These are phyloP conservation scores for Zaprionus ornatus DNA, from an alignment of 1,140 invertebrate genomes.

Conservation along the genomic window DNA sequence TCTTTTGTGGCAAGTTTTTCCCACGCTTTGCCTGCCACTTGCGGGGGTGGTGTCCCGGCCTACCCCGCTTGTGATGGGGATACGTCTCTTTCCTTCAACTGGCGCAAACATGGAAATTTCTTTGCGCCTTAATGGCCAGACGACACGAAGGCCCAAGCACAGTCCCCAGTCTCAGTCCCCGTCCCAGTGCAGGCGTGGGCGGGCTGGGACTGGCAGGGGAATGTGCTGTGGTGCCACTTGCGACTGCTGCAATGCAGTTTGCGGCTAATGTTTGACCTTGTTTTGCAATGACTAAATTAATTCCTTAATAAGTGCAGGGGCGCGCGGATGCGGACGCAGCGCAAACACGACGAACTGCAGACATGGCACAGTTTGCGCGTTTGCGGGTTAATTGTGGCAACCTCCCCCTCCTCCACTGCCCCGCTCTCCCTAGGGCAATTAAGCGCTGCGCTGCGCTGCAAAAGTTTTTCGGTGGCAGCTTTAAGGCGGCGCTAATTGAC, in stretches of 20 bases:
- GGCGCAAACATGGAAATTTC: conserved; percentile 65
- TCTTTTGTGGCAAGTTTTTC: conserved; percentile 71
- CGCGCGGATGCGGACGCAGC: conserved; percentile 20
- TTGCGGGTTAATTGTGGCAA: conserved; percentile 43
- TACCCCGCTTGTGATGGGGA: conserved; percentile 8
- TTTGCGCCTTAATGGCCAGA: conserved; percentile 68
- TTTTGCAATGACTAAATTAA: conserved; percentile 82
- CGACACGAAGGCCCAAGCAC: conserved; percentile 57
- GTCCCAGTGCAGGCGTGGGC: conserved; percentile 45
- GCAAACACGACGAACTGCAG: conserved; percentile 70
- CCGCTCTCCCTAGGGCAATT: background rate
- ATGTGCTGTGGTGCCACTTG: conserved; percentile 31
- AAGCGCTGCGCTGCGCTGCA: conserved; percentile 43
- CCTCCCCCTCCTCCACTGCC: background rate
- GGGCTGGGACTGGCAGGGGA: conserved; percentile 9
- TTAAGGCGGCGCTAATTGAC: conserved; percentile 66
- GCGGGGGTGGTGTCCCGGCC: conserved; percentile 31
- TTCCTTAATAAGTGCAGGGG: conserved; percentile 76
- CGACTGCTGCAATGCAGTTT: conserved; percentile 80
- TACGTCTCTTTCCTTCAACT: conserved; percentile 14
- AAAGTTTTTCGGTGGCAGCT: conserved; percentile 61
- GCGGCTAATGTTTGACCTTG: conserved; percentile 82
- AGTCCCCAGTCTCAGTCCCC: background rate
- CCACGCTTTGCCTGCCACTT: conserved; percentile 62
- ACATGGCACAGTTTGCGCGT: conserved; percentile 62